phyloP scores from a whole-genome alignment of 2,113 vertebrate genomes.

The Oncorhynchus nerka region DNA sequence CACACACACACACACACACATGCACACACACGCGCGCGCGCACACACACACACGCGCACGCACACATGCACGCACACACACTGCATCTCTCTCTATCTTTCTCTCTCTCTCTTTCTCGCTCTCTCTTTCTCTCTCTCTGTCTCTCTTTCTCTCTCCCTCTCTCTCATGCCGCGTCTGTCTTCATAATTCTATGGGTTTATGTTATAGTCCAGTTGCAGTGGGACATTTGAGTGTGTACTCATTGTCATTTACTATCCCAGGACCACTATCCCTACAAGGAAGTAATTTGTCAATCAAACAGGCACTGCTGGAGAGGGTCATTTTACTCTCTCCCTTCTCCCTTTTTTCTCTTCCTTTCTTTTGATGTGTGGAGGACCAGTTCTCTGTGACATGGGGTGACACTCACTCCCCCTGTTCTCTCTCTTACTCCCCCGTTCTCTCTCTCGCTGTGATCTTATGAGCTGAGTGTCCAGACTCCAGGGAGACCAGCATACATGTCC shows the following conservation, averaged over 20 bases:
- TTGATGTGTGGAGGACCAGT: conserved; percentile 20
- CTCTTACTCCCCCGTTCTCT: background rate
- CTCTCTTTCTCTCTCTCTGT: background rate
- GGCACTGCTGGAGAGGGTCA: conserved; percentile 12
- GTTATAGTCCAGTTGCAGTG: background rate
- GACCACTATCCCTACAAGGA: conserved; percentile 38
- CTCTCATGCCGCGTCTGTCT: background rate
- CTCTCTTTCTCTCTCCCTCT: background rate
- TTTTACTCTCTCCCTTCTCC: background rate
- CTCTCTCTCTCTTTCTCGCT: background rate
- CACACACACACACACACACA: background rate
- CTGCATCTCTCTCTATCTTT: background rate
- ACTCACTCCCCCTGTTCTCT: conserved; percentile 7
- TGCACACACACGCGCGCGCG: background rate
- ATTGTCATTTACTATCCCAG: conserved; percentile 32
- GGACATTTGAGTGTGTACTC: background rate
- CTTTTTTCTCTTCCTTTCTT: conserved; percentile 3
- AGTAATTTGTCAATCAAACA: conserved; percentile 59
- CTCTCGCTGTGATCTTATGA: background rate
- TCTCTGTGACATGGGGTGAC: conserved; percentile 21
- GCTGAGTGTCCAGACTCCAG: background rate
- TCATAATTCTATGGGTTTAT: background rate
- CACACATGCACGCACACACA: too few species aligned
- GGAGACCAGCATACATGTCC: background rate
- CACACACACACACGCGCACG: too few species aligned